A percentile compares a stretch with the other conserved stretches of the same genome.
Conservation (phyloP, 1,140 invertebrate species). For the Drosophila ananassae region DNA sequence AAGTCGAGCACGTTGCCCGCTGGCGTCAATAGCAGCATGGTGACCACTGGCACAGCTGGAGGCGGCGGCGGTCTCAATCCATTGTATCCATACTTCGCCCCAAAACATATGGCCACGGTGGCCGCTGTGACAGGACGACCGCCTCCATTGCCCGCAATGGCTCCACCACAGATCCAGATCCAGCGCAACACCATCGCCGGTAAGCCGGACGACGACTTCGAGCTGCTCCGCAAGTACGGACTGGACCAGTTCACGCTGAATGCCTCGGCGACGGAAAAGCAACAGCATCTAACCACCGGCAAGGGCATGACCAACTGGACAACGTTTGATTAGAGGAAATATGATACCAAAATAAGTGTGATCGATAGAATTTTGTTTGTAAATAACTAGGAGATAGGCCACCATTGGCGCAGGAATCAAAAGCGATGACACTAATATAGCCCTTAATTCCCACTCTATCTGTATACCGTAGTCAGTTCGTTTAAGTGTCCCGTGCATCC, state of each 20-base stretch:
- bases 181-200: slow-evolving; percentile 47
- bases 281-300: slow-evolving; percentile 33
- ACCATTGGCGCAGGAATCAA: slow-evolving; percentile 9
- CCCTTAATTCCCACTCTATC: slow-evolving; percentile 44
- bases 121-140: slow-evolving; percentile 61
- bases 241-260: slow-evolving; percentile 84
- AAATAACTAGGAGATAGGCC: slow-evolving; percentile 55
- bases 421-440: slow-evolving; percentile 53
- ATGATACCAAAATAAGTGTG: slow-evolving; percentile 77
- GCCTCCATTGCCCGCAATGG: slow-evolving; percentile 38
- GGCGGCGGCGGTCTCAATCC: slow-evolving; percentile 86
- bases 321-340: slow-evolving; percentile 74
- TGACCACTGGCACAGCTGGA: slow-evolving; percentile 14
- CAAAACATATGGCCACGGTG: slow-evolving; percentile 80
- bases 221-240: slow-evolving; percentile 86
- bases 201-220: slow-evolving; percentile 84
- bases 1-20: slow-evolving; percentile 84
- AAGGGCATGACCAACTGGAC: slow-evolving; percentile 81
- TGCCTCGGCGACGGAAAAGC: slow-evolving; percentile 35
- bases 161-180: slow-evolving; percentile 49
- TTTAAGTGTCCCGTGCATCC: slow-evolving; percentile 25
- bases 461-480: slow-evolving; percentile 38
- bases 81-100: slow-evolving; percentile 86
- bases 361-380: slow-evolving; percentile 66
- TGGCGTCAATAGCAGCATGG: slow-evolving; percentile 83